Percentiles rank a stretch among this genome's conserved stretches.
Evolutionary conservation across 2,888 invertebrate genomes (phyloP).

Genomic region (Cryptocephalus moraei): DNA sequence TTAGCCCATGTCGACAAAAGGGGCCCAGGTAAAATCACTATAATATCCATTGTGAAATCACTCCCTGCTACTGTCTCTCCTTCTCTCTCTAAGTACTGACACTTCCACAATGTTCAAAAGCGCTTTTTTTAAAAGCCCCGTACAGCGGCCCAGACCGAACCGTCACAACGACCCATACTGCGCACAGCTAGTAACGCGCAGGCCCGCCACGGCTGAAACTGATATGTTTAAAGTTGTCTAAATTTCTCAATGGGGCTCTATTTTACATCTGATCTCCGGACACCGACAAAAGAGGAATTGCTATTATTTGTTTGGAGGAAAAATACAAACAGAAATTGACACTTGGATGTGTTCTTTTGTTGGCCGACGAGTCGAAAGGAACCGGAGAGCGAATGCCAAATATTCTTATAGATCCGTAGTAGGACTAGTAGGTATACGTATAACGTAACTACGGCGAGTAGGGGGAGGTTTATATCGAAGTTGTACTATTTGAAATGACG

Average conservation of each 20-base stretch:
- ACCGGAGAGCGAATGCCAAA: constrained; percentile 1
- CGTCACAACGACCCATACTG: not conserved
- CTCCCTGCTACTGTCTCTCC: constrained; percentile 32
- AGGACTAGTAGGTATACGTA: no score
- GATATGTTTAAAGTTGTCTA: constrained; percentile 36
- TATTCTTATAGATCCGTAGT: no score
- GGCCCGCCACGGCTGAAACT: constrained; percentile 26
- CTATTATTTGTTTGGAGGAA: constrained; percentile 19
- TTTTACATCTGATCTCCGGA: constrained; percentile 16
- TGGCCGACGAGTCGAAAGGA: not conserved
- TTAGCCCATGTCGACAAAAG: constrained; percentile 14
- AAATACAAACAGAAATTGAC: constrained; percentile 30
- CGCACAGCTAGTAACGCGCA: constrained; percentile 6
- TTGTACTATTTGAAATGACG: no score
- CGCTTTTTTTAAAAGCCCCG: constrained; percentile 28
- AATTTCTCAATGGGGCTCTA: constrained; percentile 27
- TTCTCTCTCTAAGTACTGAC: constrained; percentile 37
- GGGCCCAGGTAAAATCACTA: constrained; percentile 34
- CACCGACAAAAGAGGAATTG: constrained; percentile 28
- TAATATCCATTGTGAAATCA: constrained; percentile 27
- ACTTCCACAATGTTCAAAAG: constrained; percentile 36
- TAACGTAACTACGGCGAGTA: no score
- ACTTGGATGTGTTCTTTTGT: constrained; percentile 16
- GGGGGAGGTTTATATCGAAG: no score
- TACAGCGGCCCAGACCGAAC: constrained; percentile 18